Percentiles rank a stretch among this genome's conserved stretches.
Conservation (phyloP, 2,888 invertebrate genomes). For the Polymixis flavicincta region DNA sequence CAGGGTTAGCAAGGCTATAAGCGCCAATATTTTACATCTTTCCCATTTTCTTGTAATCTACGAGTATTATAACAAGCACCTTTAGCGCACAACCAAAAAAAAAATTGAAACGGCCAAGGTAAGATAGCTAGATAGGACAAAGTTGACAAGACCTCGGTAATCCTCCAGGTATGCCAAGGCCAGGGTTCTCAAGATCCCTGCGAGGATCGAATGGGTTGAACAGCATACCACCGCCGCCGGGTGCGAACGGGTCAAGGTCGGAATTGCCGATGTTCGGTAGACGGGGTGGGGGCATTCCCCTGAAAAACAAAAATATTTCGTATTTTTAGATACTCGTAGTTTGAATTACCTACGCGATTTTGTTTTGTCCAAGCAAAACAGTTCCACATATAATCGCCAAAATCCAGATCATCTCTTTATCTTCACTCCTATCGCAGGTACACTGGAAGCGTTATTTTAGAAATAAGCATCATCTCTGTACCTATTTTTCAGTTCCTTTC, state of each 20-base stretch:
- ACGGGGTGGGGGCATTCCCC: slow-evolving; percentile 81
- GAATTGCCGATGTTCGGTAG: slow-evolving; percentile 92
- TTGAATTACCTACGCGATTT: not conserved
- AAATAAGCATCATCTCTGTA: no score
- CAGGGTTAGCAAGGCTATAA: no score
- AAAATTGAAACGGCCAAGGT: not conserved
- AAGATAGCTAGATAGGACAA: not conserved
- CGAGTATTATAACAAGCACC: no score
- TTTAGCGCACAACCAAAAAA: not conserved
- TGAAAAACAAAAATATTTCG: slow-evolving; percentile 61
- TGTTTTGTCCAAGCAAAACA: not conserved
- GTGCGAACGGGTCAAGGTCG: slow-evolving; percentile 94
- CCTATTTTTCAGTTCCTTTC: no score
- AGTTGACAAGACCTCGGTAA: slow-evolving; percentile 87
- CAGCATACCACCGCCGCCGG: slow-evolving; percentile 93
- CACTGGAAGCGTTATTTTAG: no score
- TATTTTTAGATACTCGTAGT: not conserved
- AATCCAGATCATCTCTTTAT: not conserved
- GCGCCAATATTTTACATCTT: not conserved
- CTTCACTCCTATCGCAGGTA: no score
- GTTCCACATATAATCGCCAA: not conserved
- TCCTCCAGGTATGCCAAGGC: slow-evolving; percentile 90
- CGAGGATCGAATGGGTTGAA: slow-evolving; percentile 92
- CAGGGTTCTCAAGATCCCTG: slow-evolving; percentile 86
- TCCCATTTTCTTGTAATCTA: not conserved